Evolutionary conservation across 1,140 invertebrate genomes (phyloP).

Genomic region (Xylocopa sonorina): DNA sequence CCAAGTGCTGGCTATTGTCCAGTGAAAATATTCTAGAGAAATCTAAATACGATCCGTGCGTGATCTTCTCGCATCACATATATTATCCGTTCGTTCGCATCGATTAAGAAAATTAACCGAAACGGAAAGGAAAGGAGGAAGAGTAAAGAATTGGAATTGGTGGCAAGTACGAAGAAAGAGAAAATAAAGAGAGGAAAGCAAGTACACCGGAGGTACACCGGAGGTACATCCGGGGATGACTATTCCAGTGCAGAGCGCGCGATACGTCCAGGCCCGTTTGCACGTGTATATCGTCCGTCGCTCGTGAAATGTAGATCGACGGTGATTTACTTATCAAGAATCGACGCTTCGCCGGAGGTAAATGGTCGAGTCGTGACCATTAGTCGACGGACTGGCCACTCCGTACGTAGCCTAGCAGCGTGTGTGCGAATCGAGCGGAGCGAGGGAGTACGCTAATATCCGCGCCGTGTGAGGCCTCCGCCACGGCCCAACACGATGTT

Average conservation of each 20-base stretch:
- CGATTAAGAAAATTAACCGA: background rate
- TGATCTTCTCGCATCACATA: no score
- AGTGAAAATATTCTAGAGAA: no score
- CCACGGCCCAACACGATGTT: conserved; percentile 45
- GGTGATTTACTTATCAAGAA: conserved; percentile 82
- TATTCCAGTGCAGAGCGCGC: background rate
- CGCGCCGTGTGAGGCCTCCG: conserved; percentile 72
- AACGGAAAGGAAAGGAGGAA: accelerated
- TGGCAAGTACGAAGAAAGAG: no score
- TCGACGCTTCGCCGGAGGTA: conserved; percentile 81
- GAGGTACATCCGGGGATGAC: conserved; percentile 36
- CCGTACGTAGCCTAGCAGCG: conserved; percentile 51
- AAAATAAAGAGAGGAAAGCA: background rate
- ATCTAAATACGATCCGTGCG: no score
- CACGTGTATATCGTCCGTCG: conserved; percentile 56
- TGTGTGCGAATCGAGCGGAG: conserved; percentile 66
- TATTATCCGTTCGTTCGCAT: no score
- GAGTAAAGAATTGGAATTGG: background rate
- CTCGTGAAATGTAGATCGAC: conserved; percentile 78
- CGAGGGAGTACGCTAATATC: conserved; percentile 70
- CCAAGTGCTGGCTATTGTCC: no score
- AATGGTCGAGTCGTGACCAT: conserved; percentile 82
- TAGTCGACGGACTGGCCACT: conserved; percentile 73
- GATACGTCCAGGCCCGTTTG: conserved; percentile 19
- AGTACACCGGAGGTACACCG: conserved; percentile 24